Evolutionary conservation across 2,797 vertebrate genomes (phyloP), one percentile per base, ranked within the genome.

Genomic region (Crax fasciolata): DNA sequence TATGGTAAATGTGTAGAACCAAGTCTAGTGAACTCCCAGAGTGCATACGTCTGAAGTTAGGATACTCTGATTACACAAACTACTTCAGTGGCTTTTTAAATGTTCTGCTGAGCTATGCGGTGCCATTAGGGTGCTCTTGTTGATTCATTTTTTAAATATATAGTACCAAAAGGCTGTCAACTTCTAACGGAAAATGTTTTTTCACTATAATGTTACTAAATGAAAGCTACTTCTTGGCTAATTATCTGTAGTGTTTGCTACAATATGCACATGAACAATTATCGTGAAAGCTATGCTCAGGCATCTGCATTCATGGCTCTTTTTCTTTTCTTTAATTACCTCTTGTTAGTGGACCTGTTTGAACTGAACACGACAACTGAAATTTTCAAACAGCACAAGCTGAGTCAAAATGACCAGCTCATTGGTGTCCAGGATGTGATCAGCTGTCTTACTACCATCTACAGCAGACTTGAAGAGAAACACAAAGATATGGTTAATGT

Each of bases 401-500:
- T 99, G 88, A 98, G 97, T 94, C 99, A 99, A 96, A 99, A 99
- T 90, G 98, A 98, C 65, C 99, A 99, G 83, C 98, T 99, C 74
- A 98, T 99, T 46, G 97, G 98, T 9, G 99, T 99, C 44, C 99
- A 99, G 4, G 99, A 99, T 52, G 97, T 99, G 95, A 99, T 99
- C 97, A 99, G 98, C 97, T 99, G 99, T 94, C 98, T 99, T 97
- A 99, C 99, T 14, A 99, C 99, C 39, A 98, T 99, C 88, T 99
- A 99, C 15, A 98, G 99, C 11, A 99, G 99, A 44, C 98, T 99
- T 90, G 99, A 99, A 93, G 99, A 99, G 97, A 98, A 99, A 93
- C 98, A 99, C 96, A 99, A 99, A 94, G 99, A 99, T 93, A 97
- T 99, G 97, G 99, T 99, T 95, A 99, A 99, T 6, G 99, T 99